Percentiles rank a stretch among this genome's conserved stretches.
Conservation (phyloP, 2,888 invertebrate genomes). For the Parnassius glacialis region DNA sequence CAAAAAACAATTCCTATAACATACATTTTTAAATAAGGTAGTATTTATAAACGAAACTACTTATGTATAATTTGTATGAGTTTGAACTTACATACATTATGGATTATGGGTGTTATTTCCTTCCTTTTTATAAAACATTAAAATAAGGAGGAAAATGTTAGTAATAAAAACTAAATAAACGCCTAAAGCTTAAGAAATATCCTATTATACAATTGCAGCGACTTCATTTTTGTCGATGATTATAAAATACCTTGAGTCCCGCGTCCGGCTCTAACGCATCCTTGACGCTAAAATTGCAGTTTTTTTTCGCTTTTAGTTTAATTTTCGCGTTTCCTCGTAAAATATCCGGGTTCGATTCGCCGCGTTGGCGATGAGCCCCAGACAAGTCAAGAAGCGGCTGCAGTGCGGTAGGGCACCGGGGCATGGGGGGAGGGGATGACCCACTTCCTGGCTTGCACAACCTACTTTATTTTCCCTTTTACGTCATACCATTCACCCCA, state of each 20-base stretch:
- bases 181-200: too few species aligned
- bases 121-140: too few species aligned
- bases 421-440: slow-evolving; percentile 52
- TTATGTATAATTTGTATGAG: too few species aligned
- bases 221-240: background rate
- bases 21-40: too few species aligned
- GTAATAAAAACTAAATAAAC: too few species aligned
- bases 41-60: too few species aligned
- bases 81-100: too few species aligned
- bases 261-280: slow-evolving; percentile 19
- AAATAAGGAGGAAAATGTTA: too few species aligned
- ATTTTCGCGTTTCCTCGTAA: slow-evolving; percentile 35
- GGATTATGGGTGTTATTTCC: too few species aligned
- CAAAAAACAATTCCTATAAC: too few species aligned
- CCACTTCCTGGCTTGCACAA: slow-evolving; percentile 65
- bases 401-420: slow-evolving; percentile 25
- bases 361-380: slow-evolving; percentile 35
- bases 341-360: slow-evolving; percentile 39
- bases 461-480: slow-evolving; percentile 67
- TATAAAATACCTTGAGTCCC: slow-evolving; percentile 27
- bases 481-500: slow-evolving; percentile 76
- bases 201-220: too few species aligned
- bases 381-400: slow-evolving; percentile 11
- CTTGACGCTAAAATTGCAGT: slow-evolving; percentile 49
- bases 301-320: too few species aligned